Conservation (phyloP, 2,888 invertebrate species). For the Sepiola atlantica region DNA sequence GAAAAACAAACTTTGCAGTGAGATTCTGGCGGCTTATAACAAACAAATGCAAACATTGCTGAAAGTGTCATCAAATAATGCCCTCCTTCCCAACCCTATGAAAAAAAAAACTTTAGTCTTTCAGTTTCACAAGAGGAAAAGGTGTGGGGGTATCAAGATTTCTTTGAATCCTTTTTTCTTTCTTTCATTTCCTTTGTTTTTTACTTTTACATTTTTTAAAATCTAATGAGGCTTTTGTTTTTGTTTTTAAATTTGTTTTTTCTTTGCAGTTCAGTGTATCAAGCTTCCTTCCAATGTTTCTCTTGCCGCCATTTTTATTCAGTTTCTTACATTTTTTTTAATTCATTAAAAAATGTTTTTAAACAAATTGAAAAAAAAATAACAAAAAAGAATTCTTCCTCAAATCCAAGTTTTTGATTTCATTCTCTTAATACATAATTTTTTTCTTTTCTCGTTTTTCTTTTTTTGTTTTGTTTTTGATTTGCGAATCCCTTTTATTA, state of each 20-base stretch:
- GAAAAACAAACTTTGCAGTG: slow-evolving; percentile 1
- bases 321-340: neutral
- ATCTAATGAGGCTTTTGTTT: neutral
- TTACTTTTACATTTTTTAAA: neutral
- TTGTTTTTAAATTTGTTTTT: neutral
- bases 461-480: no score
- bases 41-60: neutral
- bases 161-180: neutral
- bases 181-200: no score
- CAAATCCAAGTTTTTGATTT: neutral
- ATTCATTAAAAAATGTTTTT: neutral
- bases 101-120: neutral
- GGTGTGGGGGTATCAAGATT: neutral
- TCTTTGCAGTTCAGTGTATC: neutral
- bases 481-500: neutral
- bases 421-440: slow-evolving; percentile 6
- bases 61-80: neutral
- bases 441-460: neutral
- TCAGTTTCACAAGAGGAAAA: neutral
- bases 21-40: neutral
- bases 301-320: neutral
- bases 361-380: no score
- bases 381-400: neutral
- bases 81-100: neutral
- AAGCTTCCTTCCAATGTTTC: neutral